These are phyloP conservation scores for Drosophila murphyi DNA, from an alignment of 1,140 invertebrate species.

Conservation along the genomic window DNA sequence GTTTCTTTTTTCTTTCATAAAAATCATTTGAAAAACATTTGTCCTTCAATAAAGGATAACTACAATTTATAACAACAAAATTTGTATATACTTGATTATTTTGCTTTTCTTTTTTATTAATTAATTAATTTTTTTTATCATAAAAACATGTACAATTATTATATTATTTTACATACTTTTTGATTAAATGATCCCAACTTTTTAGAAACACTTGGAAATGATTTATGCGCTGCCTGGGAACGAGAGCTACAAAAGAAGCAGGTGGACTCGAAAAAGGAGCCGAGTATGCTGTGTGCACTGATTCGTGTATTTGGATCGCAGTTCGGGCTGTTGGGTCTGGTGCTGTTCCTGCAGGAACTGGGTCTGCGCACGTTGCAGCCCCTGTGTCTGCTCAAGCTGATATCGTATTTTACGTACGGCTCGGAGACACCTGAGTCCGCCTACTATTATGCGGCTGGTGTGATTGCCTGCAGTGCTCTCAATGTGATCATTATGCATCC, in stretches of 20 bases:
- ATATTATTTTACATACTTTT: too few species aligned
- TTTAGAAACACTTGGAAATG: conserved; percentile 73
- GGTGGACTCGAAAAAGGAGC: conserved; percentile 59
- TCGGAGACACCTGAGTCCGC: conserved; percentile 85
- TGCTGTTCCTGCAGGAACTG: conserved; percentile 72
- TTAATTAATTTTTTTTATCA: conserved; percentile 1
- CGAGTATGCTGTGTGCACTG: conserved; percentile 63
- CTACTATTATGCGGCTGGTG: conserved; percentile 88
- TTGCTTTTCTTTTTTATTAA: conserved; percentile 14
- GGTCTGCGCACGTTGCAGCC: conserved; percentile 88
- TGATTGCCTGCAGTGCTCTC: conserved; percentile 89
- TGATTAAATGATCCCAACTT: background rate
- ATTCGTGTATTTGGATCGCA: conserved; percentile 69
- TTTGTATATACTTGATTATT: background rate
- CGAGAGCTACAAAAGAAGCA: conserved; percentile 53
- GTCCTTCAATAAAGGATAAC: too few species aligned
- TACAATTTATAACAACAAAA: too few species aligned
- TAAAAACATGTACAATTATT: too few species aligned
- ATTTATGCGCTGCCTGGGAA: conserved; percentile 70
- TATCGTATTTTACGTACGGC: conserved; percentile 87
- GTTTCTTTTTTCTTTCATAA: too few species aligned
- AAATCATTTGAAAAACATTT: too few species aligned
- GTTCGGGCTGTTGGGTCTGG: conserved; percentile 65
- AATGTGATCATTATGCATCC: conserved; percentile 91
- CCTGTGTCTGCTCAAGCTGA: conserved; percentile 89